These are phyloP conservation scores for Chaenogobius annularis DNA, from an alignment of 2,113 vertebrate species.

Conservation along the genomic window DNA sequence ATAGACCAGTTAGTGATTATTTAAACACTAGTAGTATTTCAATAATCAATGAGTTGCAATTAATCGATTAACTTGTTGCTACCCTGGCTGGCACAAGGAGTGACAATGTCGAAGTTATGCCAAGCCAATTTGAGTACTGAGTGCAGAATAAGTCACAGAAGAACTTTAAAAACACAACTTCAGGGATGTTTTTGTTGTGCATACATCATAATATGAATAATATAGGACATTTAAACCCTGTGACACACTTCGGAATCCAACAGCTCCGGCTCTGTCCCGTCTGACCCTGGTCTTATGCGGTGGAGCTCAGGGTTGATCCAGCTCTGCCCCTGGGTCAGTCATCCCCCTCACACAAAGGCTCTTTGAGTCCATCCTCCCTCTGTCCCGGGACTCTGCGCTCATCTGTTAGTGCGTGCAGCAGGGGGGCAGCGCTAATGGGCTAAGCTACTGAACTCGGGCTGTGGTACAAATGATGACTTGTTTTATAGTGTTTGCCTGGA, in stretches of 20 bases:
- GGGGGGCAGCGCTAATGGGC: slow-evolving; percentile 36
- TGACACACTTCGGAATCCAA: not conserved
- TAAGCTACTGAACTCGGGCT: not conserved
- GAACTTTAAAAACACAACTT: not conserved
- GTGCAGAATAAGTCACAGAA: too few relatives aligned
- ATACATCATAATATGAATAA: not conserved
- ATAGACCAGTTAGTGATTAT: too few relatives aligned
- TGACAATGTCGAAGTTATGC: too few relatives aligned
- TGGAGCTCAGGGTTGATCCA: slow-evolving; percentile 40
- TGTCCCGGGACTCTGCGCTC: slow-evolving; percentile 45
- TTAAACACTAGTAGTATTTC: too few relatives aligned
- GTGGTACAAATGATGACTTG: not conserved
- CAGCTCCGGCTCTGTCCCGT: not conserved
- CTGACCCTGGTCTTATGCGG: slow-evolving; percentile 31
- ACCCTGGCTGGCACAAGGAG: too few relatives aligned
- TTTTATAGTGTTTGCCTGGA: not conserved
- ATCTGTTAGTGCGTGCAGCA: slow-evolving; percentile 11
- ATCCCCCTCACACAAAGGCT: slow-evolving; percentile 64
- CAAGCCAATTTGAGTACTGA: too few relatives aligned
- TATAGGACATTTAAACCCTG: not conserved
- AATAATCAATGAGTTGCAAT: too few relatives aligned
- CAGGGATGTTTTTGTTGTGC: not conserved
- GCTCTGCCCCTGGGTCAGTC: slow-evolving; percentile 58
- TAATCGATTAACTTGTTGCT: too few relatives aligned
- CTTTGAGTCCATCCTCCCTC: slow-evolving; percentile 61